Conservation (phyloP, 2,888 invertebrate species). For the Abrostola tripartita region DNA sequence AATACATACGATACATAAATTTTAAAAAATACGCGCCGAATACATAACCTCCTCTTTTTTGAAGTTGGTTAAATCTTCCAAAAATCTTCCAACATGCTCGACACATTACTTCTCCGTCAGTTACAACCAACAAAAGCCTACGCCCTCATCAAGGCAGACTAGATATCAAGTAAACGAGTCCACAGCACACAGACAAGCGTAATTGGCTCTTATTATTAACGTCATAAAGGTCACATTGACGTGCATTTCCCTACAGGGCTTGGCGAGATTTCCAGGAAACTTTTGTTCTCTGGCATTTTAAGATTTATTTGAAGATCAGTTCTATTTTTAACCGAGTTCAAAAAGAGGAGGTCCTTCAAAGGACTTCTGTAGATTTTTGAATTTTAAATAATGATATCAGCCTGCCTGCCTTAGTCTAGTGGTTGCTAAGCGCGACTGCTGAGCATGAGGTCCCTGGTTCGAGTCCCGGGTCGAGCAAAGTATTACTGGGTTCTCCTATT, state of each 20-base stretch:
- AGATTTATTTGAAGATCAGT: conserved; percentile 27
- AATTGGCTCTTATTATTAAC: conserved; percentile 63
- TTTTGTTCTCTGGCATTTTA: conserved; percentile 42
- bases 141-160: conserved; percentile 83
- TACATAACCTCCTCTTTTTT: too few species aligned
- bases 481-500: too few species aligned
- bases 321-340: background rate
- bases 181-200: conserved; percentile 38
- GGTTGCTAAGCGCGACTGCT: too few species aligned
- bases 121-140: conserved; percentile 68
- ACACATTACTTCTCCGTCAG: conserved; percentile 41
- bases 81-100: conserved; percentile 22
- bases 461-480: too few species aligned
- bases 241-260: conserved; percentile 50
- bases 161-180: conserved; percentile 60
- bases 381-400: too few species aligned
- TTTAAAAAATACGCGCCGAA: too few species aligned
- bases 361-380: too few species aligned
- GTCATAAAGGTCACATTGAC: conserved; percentile 61
- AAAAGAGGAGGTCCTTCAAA: too few species aligned
- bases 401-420: too few species aligned
- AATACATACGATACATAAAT: too few species aligned
- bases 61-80: too few species aligned
- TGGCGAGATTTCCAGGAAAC: conserved; percentile 29
- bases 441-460: too few species aligned